Evolutionary conservation across 2,113 vertebrate species (phyloP).

Genomic region (Calyptomena viridis): DNA sequence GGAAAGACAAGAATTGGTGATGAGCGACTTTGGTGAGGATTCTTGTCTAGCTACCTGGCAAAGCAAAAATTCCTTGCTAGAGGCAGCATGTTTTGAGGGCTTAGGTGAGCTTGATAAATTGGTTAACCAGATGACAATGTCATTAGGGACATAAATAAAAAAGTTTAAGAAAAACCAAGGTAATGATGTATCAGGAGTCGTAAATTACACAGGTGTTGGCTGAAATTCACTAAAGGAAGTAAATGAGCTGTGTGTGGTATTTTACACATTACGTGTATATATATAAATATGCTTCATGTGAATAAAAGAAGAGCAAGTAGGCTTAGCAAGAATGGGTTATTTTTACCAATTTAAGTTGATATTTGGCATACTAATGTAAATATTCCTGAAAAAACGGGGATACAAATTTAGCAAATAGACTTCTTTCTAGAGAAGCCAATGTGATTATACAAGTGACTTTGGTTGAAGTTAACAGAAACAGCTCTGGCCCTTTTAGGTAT

Average conservation of each 20-base stretch:
- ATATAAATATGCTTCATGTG: background rate
- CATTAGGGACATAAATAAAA: background rate
- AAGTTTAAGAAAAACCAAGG: background rate
- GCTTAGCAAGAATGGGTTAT: background rate
- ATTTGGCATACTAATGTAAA: background rate
- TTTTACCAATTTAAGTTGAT: background rate
- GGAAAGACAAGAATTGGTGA: background rate
- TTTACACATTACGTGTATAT: background rate
- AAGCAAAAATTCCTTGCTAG: background rate
- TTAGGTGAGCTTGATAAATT: background rate
- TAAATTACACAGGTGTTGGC: background rate
- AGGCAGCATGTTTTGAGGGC: background rate
- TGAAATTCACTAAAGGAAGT: background rate
- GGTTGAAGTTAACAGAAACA: background rate
- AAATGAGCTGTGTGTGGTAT: background rate
- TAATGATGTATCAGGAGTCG: background rate
- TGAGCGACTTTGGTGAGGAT: background rate
- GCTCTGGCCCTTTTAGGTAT: background rate
- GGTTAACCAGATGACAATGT: background rate
- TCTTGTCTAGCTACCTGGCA: background rate
- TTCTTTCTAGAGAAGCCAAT: background rate
- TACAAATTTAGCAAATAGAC: background rate
- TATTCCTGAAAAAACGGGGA: background rate
- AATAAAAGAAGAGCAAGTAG: background rate
- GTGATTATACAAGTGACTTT: background rate